These are phyloP conservation scores for Polymixis lichenea DNA, from an alignment of 2,888 invertebrate species.

Conservation along the genomic window DNA sequence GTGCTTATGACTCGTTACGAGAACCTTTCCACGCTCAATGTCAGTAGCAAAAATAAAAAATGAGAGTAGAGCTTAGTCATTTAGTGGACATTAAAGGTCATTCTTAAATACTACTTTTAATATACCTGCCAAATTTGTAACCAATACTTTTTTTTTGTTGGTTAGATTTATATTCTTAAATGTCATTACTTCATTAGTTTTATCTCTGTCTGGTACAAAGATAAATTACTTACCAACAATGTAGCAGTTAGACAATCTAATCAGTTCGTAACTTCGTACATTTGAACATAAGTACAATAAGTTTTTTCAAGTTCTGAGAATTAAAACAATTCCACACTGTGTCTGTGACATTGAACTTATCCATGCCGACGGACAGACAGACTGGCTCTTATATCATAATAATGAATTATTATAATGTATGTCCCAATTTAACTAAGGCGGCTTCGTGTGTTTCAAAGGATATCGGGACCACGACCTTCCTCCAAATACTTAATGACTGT, in stretches of 20 bases:
- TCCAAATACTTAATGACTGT: background rate
- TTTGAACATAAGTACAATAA: slow-evolving; percentile 39
- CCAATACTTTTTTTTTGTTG: background rate
- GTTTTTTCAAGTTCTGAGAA: slow-evolving; percentile 51
- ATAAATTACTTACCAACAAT: slow-evolving; percentile 11
- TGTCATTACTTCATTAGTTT: background rate
- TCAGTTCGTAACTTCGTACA: background rate
- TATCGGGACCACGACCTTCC: slow-evolving; percentile 7
- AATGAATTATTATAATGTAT: background rate
- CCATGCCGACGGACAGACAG: slow-evolving; percentile 16
- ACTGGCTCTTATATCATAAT: slow-evolving; percentile 26
- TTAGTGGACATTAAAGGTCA: slow-evolving; percentile 32
- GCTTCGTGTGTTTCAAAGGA: slow-evolving; percentile 20
- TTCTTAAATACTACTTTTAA: background rate
- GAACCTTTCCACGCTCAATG: slow-evolving; percentile 39
- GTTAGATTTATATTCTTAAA: background rate
- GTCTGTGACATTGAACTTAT: slow-evolving; percentile 54
- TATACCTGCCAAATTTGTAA: slow-evolving; percentile 1
- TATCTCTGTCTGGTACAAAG: background rate
- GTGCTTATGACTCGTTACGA: background rate
- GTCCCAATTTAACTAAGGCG: background rate
- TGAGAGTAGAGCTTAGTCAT: slow-evolving; percentile 21
- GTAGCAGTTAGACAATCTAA: slow-evolving; percentile 43
- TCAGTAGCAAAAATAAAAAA: background rate
- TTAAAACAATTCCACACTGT: slow-evolving; percentile 51